Base-by-base conservation (phyloP, 1,140 invertebrate genomes). In the Andricus grossulariae region DNA sequence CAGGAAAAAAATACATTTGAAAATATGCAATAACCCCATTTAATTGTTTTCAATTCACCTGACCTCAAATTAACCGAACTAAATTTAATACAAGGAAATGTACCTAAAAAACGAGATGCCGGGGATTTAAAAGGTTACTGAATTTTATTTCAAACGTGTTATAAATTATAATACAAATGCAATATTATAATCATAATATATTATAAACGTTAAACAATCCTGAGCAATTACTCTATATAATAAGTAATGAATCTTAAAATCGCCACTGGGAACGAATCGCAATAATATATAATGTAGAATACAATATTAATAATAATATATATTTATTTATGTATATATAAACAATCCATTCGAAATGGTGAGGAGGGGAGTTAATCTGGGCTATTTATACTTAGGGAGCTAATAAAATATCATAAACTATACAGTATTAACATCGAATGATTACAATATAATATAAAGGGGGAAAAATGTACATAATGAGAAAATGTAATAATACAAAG, bases 171-270 rank as follows among this genome's bases (percentile, higher is more conserved):
- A 88, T 89, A 89, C 87, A 88, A 88, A 90, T 88, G 85, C 85
- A 88, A 89, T 89, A 87, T 83, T 72, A 86, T 88, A 86, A 88
- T 89, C 70, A 78, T 88, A 89, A 88, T 88, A 90, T 89, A 88
- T 88, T 89, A 88, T 87, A 88, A 89, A 88, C 88, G 88, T 85
- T 88, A 89, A 90, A 90, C 88, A 89, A 90, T 88, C 88, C 88
- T 90, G 88, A 90, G 88, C 88, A 87, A 90, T 88, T 88, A 88
- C 82, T 88, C 86, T 88, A 90, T 83, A 86, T 85, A 89, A 89
- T 87, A 85, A 85, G 86, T 84, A 86, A 85, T 88, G 77, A 84
- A 85, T 81, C 81, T 83, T 80, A 85, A 86, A 84, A 84, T 87
- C 80, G 80, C 82, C 85, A 82, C 82, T 85, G 79, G 83, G 77